A percentile compares a stretch with the other conserved stretches of the same genome.
Evolutionary conservation across 1,140 invertebrate genomes (phyloP).

Genomic region (Helicoverpa zea): DNA sequence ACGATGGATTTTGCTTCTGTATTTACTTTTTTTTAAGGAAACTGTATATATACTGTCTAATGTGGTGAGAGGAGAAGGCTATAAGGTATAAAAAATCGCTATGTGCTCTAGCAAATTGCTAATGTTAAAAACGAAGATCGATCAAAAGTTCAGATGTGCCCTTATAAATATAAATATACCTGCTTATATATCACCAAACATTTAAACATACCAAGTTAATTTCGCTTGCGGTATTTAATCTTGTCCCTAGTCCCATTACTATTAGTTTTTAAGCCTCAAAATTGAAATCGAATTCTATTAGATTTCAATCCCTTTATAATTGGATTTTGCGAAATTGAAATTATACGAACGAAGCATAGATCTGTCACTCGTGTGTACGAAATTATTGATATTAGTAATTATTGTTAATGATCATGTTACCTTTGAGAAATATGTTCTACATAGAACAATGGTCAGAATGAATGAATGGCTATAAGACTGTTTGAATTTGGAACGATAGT

Average conservation of each 20-base stretch:
- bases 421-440: slow-evolving; percentile 32
- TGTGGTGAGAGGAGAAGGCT: no score
- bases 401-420: slow-evolving; percentile 19
- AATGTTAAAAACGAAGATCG: no score
- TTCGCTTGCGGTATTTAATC: slow-evolving; percentile 34
- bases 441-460: background rate
- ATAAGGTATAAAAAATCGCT: no score
- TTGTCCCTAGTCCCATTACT: slow-evolving; percentile 41
- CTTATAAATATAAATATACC: no score
- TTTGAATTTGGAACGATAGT: background rate
- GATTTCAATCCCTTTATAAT: slow-evolving; percentile 58
- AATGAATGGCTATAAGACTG: background rate
- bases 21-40: no score
- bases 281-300: slow-evolving; percentile 62
- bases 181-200: slow-evolving; percentile 11
- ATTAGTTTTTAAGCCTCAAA: slow-evolving; percentile 63
- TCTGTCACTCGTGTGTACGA: background rate
- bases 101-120: no score
- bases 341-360: slow-evolving; percentile 31
- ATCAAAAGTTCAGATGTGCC: no score
- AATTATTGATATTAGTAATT: slow-evolving; percentile 22
- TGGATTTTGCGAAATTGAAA: slow-evolving; percentile 51
- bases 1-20: no score
- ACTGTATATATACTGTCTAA: no score
- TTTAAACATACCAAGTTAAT: slow-evolving; percentile 33